A percentile compares a stretch with the other conserved stretches of the same genome.
Evolutionary conservation across 2,113 vertebrate genomes (phyloP).

Genomic region (Lota lota): DNA sequence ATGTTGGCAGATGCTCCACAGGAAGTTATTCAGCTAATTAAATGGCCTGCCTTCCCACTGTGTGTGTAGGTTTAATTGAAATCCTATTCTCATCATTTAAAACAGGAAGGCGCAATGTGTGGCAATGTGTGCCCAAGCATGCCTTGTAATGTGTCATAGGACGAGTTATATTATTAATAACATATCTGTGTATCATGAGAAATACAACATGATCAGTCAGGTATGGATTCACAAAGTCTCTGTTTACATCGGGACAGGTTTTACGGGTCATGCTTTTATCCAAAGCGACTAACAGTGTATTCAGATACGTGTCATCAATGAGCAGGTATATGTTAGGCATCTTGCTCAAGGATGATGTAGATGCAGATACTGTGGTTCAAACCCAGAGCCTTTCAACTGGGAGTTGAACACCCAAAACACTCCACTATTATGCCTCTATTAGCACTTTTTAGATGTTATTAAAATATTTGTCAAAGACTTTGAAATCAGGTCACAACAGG

Average conservation of each 20-base stretch:
- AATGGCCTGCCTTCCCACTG: no score
- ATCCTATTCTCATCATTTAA: conserved; percentile 31
- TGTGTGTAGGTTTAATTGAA: conserved; percentile 38
- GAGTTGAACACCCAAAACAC: no score
- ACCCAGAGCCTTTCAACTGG: no score
- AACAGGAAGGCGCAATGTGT: conserved; percentile 1
- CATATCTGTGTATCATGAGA: no score
- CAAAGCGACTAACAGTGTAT: no score
- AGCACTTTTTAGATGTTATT: conserved; percentile 4
- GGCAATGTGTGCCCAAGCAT: conserved; percentile 1
- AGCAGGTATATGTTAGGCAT: not conserved
- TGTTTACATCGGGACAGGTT: no score
- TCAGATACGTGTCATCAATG: no score
- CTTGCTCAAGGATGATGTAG: not conserved
- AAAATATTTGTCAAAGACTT: conserved; percentile 19
- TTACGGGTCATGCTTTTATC: no score
- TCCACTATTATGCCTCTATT: not conserved
- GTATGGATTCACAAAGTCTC: no score
- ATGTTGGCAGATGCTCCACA: no score
- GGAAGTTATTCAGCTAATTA: no score
- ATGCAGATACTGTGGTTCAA: not conserved
- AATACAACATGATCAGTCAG: no score
- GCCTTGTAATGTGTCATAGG: conserved; percentile 15
- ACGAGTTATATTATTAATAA: not conserved
- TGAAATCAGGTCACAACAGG: conserved; percentile 16